Evolutionary conservation across 2,797 vertebrate species (phyloP), one percentile per base, ranked within the genome.

Genomic region (Anguilla marmorata): DNA sequence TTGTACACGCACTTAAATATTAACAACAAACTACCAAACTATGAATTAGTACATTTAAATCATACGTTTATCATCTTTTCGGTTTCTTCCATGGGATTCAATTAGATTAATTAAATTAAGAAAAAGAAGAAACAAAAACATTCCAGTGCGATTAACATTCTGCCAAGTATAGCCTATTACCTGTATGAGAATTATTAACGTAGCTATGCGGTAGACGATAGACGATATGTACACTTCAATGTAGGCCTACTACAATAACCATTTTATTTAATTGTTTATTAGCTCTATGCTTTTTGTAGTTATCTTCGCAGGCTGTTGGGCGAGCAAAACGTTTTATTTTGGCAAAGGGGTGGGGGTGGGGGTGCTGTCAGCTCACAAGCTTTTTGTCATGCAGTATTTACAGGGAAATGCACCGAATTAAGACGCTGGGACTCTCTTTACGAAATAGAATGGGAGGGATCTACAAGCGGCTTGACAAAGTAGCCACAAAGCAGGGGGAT

Each of bases 341-440:
- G 72, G 72, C 14, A 76, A 76, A 37, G 14, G 19, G 72, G 30
- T 21, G 16, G 56, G 14, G 14, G 56, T 5, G 63, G 63, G 21
- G 69, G 21, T 56, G 50, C 54, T 54, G 74, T 76, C 50, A 87
- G 69, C 72, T 16, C 50, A 27, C 14, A 52, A 21, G 52, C 54
- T 84, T 89, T 85, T 89, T 91, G 88, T 90, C 87, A 88, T 89
- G 87, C 87, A 76, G 72, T 88, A 45, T 85, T 87, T 87, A 86
- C 86, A 90, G 90, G 74, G 87, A 84, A 79, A 60, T 52, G 86
- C 87, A 91, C 82, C 85, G 88, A 90, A 91, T 91, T 89, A 89
- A 87, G 83, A 72, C 85, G 30, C 56, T 48, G 6, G 27, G 54
- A 66, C 56, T 66, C n/a, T 58, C 8, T 7, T 86, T 69, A 56